Conservation (phyloP, 1,140 invertebrate genomes). For the Drosophila ananassae region DNA sequence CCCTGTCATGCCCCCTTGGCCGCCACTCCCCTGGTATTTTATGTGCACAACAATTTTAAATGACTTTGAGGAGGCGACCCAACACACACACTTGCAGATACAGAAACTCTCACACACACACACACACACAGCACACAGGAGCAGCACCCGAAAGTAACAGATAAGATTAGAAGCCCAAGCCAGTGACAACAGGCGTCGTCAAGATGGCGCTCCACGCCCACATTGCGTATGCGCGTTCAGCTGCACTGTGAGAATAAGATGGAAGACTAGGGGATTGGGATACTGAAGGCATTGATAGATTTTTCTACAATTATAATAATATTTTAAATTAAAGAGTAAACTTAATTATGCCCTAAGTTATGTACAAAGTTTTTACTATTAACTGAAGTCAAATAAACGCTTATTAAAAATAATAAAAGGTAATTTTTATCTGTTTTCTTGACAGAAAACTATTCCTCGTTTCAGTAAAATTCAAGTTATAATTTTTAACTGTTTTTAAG, state of each 20-base stretch:
- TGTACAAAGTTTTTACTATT: no score
- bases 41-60: slow-evolving; percentile 81
- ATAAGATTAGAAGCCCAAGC: slow-evolving; percentile 75
- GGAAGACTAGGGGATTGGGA: no score
- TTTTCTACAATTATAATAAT: no score
- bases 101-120: slow-evolving; percentile 27
- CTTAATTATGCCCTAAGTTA: no score
- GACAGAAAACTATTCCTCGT: no score
- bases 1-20: slow-evolving; percentile 3
- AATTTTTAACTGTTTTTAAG: no score
- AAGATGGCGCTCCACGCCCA: slow-evolving; percentile 72
- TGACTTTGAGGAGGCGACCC: slow-evolving; percentile 78
- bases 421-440: no score
- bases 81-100: slow-evolving; percentile 33
- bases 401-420: no score
- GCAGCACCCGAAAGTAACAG: slow-evolving; percentile 65
- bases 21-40: slow-evolving; percentile 41
- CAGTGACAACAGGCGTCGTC: slow-evolving; percentile 79
- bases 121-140: slow-evolving; percentile 28
- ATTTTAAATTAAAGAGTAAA: no score
- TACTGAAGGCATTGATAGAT: no score
- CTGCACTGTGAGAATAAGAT: not conserved
- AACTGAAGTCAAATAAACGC: no score
- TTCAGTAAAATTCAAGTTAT: no score
- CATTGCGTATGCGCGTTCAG: slow-evolving; percentile 72